Base-by-base conservation (phyloP, 2,797 vertebrate genomes). In the Gallinago stenura region DNA sequence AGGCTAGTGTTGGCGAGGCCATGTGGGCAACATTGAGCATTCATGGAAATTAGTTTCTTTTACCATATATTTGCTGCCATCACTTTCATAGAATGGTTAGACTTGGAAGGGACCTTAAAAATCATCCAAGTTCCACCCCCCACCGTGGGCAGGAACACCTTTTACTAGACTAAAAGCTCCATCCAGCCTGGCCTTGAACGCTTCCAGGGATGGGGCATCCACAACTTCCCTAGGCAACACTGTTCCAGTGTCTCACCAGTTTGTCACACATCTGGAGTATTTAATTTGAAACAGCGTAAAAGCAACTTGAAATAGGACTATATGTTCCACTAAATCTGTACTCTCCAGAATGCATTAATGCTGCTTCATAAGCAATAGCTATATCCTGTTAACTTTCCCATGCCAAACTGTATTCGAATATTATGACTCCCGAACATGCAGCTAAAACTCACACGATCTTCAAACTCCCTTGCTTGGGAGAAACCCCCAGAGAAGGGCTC, bases 381-480 rank as follows among this genome's bases (percentile, higher is more conserved):
- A 4, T n/a, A 46, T 24, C 41, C 62, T 53, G 31, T 51, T 80
- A 43, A 17, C 48, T 83, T 78, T 81, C 35, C 35, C 26, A 6
- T 50, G 10, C 31, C 46, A 28, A 75, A 48, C 21, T 6, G 2
- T 62, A 35, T 21, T 15, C 2, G 5, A 46, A 15, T 25, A 62
- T 17, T 51, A 25, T 12, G 10, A 50, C 28, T 83, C 53, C 64
- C 70, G 39, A 84, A 22, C 24, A 12, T 25, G n/a, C 31, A 73
- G 35, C 18, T 69, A 41, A 82, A 79, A 21, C 6, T 22, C 31
- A 45, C 14, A 25, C 8, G 28, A 12, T 53, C 33, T 66, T 77
- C 65, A 83, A 48, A 57, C 26, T 60, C 8, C n/a, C 26, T 70
- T 0, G 0, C 58, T 65, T 10, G 1, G 37, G 13, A 65, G 17